Conservation (phyloP, 2,888 invertebrate species). For the Hecatera dysodea region DNA sequence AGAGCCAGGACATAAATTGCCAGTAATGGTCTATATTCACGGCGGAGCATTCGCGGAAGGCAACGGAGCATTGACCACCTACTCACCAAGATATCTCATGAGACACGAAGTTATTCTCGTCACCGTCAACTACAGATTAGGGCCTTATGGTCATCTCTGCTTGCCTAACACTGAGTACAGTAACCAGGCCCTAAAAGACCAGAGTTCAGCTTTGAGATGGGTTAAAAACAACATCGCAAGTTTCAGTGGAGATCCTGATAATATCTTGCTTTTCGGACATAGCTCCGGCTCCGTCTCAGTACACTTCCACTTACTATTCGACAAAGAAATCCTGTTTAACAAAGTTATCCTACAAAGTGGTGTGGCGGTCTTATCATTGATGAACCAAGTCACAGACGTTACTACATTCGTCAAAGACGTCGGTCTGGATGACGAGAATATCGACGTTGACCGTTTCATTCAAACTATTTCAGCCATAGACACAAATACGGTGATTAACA, state of each 20-base stretch:
- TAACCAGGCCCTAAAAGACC: slow-evolving; percentile 57
- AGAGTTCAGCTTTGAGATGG: slow-evolving; percentile 49
- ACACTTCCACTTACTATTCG: slow-evolving; percentile 22
- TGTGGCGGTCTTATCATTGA: not conserved
- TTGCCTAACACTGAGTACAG: slow-evolving; percentile 25
- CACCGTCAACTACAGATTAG: slow-evolving; percentile 52
- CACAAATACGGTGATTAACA: slow-evolving; percentile 19
- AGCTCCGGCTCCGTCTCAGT: slow-evolving; percentile 39
- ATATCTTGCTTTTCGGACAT: slow-evolving; percentile 43
- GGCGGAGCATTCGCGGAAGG: slow-evolving; percentile 38
- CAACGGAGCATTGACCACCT: not conserved
- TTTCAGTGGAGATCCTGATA: slow-evolving; percentile 49
- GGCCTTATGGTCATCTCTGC: slow-evolving; percentile 48
- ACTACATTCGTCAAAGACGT: slow-evolving; percentile 21
- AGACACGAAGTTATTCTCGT: slow-evolving; percentile 43
- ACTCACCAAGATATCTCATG: slow-evolving; percentile 30
- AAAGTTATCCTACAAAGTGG: slow-evolving; percentile 57
- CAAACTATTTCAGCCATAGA: slow-evolving; percentile 26
- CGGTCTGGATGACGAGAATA: slow-evolving; percentile 28
- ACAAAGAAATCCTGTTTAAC: slow-evolving; percentile 26
- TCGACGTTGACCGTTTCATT: slow-evolving; percentile 17
- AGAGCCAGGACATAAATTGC: slow-evolving; percentile 3
- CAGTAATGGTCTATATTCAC: slow-evolving; percentile 51
- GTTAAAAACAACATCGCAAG: slow-evolving; percentile 44
- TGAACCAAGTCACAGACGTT: not conserved